Conservation (phyloP, 2,113 vertebrate species). For the Amia ocellicauda region DNA sequence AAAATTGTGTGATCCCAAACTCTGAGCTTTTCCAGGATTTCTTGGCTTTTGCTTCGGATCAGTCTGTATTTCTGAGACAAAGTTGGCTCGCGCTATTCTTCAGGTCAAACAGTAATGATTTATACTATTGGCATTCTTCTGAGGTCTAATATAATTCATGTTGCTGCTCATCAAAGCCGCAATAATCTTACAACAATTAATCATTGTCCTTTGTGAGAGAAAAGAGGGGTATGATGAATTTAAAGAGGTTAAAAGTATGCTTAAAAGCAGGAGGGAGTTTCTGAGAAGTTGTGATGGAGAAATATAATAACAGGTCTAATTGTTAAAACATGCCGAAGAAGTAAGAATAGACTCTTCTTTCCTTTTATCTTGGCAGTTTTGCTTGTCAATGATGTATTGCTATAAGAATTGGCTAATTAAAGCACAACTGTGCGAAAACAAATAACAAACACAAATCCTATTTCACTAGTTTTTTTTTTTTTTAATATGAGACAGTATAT, state of each 20-base stretch:
- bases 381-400: slow-evolving; percentile 54
- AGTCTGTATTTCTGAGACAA: slow-evolving; percentile 2
- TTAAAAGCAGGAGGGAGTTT: slow-evolving; percentile 42
- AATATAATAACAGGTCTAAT: slow-evolving; percentile 55
- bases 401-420: slow-evolving; percentile 62
- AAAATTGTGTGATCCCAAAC: no score
- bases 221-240: not conserved
- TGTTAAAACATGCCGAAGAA: slow-evolving; percentile 54
- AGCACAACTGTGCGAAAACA: slow-evolving; percentile 40
- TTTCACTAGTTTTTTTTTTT: slow-evolving; percentile 22
- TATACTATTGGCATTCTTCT: not conserved
- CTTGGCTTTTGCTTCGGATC: not conserved
- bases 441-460: slow-evolving; percentile 22
- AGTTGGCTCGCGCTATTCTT: not conserved
- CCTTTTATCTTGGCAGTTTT: slow-evolving; percentile 33
- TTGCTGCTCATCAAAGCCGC: not conserved
- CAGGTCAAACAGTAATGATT: slow-evolving; percentile 11
- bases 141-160: not conserved
- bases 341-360: slow-evolving; percentile 36
- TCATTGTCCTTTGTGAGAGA: not conserved
- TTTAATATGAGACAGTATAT: slow-evolving; percentile 42
- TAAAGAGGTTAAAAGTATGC: not conserved
- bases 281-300: slow-evolving; percentile 47
- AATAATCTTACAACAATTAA: not conserved
- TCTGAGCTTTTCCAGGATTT: not conserved